A percentile compares a stretch with the other conserved stretches of the same genome.
phyloP scores from a whole-genome alignment of 2,113 vertebrate genomes.

The Calidris pygmaea region DNA sequence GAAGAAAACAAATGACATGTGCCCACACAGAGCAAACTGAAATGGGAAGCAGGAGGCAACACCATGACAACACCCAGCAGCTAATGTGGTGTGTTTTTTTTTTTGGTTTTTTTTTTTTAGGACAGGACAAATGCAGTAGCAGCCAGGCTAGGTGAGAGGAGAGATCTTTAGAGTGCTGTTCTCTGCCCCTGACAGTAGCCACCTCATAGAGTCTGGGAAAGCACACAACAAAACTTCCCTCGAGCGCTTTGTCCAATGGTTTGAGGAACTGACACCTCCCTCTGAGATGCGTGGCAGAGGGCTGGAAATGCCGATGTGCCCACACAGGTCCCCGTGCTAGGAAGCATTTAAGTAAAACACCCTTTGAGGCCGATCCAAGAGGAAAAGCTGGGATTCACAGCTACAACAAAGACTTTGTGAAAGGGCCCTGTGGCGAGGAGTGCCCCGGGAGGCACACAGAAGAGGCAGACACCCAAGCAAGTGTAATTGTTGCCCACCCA shows the following conservation, averaged over 20 bases:
- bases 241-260: not conserved
- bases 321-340: not conserved
- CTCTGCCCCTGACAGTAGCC: not conserved
- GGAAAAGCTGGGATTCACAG: not conserved
- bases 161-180: not conserved
- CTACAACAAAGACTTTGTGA: not conserved
- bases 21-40: not conserved
- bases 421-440: fast-evolving
- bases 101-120: not conserved
- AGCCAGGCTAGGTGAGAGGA: not conserved
- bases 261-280: not conserved
- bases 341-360: not conserved
- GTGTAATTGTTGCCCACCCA: not conserved
- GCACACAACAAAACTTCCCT: not conserved
- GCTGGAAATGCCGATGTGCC: not conserved
- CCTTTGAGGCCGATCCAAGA: not conserved
- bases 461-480: not conserved
- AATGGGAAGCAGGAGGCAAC: not conserved
- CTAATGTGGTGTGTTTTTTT: not conserved
- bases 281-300: fast-evolving
- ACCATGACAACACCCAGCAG: not conserved
- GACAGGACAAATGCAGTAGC: not conserved
- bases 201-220: not conserved
- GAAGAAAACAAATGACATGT: not conserved
- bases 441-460: not conserved